Conservation (phyloP, 2,113 vertebrate genomes). For the Suncus etruscus region DNA sequence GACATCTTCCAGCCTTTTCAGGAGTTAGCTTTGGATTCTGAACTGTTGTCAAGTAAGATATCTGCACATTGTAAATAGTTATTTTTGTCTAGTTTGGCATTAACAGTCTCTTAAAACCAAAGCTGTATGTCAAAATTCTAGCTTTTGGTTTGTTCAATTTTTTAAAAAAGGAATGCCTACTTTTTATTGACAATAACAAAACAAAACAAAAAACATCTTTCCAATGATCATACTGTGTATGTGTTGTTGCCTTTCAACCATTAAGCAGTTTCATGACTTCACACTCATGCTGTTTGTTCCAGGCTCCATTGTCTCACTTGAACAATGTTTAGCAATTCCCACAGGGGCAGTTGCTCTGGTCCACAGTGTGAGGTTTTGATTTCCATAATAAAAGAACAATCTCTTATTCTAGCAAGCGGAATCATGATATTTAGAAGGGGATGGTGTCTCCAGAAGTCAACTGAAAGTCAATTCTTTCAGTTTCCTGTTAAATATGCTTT, state of each 20-base stretch:
- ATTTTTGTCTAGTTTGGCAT: not conserved
- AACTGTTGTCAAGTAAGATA: not conserved
- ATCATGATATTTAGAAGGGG: not conserved
- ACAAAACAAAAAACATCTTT: not conserved
- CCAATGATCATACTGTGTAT: not conserved
- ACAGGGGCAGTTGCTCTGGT: not conserved
- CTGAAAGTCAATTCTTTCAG: not conserved
- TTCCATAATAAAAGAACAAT: constrained; percentile 2
- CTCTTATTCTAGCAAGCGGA: not conserved
- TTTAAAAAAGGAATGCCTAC: not conserved
- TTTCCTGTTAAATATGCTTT: not conserved
- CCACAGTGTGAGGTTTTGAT: not conserved
- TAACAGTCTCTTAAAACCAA: not conserved
- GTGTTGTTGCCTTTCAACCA: not conserved
- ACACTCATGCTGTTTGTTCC: not conserved
- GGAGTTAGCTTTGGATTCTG: not conserved
- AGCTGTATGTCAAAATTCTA: not conserved
- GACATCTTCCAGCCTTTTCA: not conserved
- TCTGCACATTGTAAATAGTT: not conserved
- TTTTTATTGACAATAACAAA: constrained; percentile 27
- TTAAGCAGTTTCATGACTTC: not conserved
- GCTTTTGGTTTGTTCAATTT: not conserved
- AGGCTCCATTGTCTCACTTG: not conserved
- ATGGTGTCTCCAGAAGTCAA: not conserved
- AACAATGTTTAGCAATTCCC: not conserved